Conservation (phyloP, 35 echinoderm and acorn worm species). For the Acanthaster planci region DNA sequence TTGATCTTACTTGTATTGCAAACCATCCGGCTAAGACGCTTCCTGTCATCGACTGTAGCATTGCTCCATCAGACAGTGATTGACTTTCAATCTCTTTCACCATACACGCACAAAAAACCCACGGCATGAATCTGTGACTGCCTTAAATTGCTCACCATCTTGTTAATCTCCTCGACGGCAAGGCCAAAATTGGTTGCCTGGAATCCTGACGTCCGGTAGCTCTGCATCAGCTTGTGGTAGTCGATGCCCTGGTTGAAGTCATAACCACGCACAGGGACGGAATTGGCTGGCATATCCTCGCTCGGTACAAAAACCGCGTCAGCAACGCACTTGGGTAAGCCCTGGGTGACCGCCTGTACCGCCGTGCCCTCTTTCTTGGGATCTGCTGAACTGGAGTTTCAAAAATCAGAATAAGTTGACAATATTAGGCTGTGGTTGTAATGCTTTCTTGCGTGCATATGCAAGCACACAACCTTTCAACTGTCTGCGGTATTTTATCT, state of each 20-base stretch:
- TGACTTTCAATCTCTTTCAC: too few species aligned
- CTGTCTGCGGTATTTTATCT: too few species aligned
- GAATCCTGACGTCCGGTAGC: slow-evolving; percentile 85
- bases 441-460: too few species aligned
- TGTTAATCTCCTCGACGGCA: slow-evolving; percentile 91
- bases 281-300: slow-evolving; percentile 65
- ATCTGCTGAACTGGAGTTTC: too few species aligned
- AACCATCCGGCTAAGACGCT: too few species aligned
- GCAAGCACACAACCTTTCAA: too few species aligned
- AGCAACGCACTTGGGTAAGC: slow-evolving; percentile 24
- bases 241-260: slow-evolving; percentile 96
- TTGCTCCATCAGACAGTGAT: too few species aligned
- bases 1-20: too few species aligned
- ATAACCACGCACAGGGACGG: slow-evolving; percentile 93
- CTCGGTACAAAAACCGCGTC: slow-evolving; percentile 73
- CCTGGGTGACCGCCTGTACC: background rate
- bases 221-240: slow-evolving; percentile 83
- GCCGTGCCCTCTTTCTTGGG: too few species aligned
- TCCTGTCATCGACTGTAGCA: too few species aligned
- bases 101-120: background rate
- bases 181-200: slow-evolving; percentile 93
- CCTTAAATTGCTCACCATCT: slow-evolving; percentile 69
- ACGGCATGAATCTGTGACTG: background rate
- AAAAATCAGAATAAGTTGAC: too few species aligned
- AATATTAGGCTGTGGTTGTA: too few species aligned